These are phyloP conservation scores for Dexiosoma caninum DNA, from an alignment of 2,888 invertebrate species.

Conservation along the genomic window DNA sequence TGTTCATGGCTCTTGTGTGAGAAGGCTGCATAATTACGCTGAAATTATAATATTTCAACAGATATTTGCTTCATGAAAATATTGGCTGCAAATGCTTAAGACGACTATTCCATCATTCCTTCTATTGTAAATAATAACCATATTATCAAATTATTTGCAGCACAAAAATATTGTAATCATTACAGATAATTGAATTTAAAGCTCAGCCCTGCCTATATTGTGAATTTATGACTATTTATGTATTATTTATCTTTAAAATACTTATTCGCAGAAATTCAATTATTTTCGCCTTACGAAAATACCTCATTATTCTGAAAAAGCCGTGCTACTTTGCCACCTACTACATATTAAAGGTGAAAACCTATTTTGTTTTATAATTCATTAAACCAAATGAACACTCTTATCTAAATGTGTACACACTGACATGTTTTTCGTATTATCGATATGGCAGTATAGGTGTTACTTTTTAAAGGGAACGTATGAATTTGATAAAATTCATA, in stretches of 20 bases:
- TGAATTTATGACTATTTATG: background rate
- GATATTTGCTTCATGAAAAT: no score
- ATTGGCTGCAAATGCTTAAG: no score
- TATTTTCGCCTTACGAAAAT: background rate
- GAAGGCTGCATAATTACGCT: no score
- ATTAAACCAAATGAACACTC: constrained; percentile 27
- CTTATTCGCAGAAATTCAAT: background rate
- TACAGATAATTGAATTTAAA: background rate
- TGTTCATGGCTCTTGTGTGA: no score
- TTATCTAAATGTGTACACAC: background rate
- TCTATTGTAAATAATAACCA: no score
- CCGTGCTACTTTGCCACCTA: background rate
- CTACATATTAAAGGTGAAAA: background rate
- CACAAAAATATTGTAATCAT: background rate
- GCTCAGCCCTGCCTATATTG: background rate
- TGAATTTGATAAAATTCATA: no score
- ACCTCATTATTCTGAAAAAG: background rate
- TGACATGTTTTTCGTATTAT: background rate
- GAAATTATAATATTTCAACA: no score
- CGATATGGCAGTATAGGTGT: background rate
- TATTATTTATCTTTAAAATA: background rate
- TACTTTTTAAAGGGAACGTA: background rate
- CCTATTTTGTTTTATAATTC: constrained; percentile 17
- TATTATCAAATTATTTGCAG: no score
- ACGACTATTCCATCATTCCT: background rate